Base-by-base conservation (phyloP, 2,888 invertebrate genomes). In the Zonitis immaculata region DNA sequence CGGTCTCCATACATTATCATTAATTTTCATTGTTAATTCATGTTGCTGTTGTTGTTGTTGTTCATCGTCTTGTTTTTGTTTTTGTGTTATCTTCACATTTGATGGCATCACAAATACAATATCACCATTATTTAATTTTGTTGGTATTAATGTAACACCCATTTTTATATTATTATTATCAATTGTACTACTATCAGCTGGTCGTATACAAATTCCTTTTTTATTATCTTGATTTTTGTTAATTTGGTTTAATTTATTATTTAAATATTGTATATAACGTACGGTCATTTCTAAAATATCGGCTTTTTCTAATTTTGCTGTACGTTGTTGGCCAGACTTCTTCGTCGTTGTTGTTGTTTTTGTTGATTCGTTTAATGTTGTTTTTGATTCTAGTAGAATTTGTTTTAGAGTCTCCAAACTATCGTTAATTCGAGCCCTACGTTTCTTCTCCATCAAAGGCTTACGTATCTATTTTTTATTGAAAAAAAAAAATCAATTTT, bases 231-330 rank as follows among this genome's bases (percentile, higher is more conserved):
- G 25, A n/a, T 42, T 16, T 35, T 45, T 54, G 14, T 32, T 16
- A n/a, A 48, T 57, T 48, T 62, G 56, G 30, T 56, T 60, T n/a
- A 71, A 52, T 60, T 69, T 71, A n/a, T 62, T 65, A 52, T 80
- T 79, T 1, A 85, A 70, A 45, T 77, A 75, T 60, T 81, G 78
- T 9, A 85, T 68, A 66, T 83, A 82, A 35, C 77, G 71, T 6
- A 84, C 84, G 0, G 84, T 83, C 79, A 84, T 78, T 67, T 85
- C 84, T 30, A 85, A 66, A 48, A 85, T 83, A 66, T 84, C 84
- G 0, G 85, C 85, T 67, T 84, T 84, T 69, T 85, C 85, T 63
- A 84, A 70, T 71, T 84, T 84, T 1, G 81, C 77, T 28, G 80
- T 81, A 44, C 79, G 63, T 57, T 72, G 70, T 3, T n/a, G n/a